Evolutionary conservation across 2,113 vertebrate genomes (phyloP), one percentile per base, ranked within the genome.

Genomic region (Tricholaema leucomelas): DNA sequence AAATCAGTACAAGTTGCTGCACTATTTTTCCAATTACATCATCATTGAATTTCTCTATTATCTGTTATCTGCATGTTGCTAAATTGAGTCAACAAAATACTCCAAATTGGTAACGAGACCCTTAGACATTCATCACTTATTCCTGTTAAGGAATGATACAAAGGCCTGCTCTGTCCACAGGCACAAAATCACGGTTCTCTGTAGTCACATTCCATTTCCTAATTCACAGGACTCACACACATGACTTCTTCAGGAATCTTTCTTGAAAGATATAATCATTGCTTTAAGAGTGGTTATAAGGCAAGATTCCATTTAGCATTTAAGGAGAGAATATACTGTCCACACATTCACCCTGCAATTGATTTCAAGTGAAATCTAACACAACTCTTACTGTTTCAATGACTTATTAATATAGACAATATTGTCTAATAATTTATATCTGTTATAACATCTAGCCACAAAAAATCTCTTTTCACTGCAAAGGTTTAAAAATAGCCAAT

Each of bases 251-350:
- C 69, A 88, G 66, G 61, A 92, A 83, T 88, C 91, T 59, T 79
- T 93, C 94, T 88, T 94, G 85, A 95, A 77, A 85, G 69, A 61
- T 8, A 38, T 21, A 85, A 90, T 80, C 67, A 93, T 58, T 87
- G 31, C 83, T 97, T 92, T 91, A 88, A 93, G 77, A 88, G 83
- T 73, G 78, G 24, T 96, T 23, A 89, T 90, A 94, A 86, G 90
- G 16, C 40, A 30, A 93, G 74, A 31, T 94, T 97, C 96, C 93
- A 91, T 94, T 90, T 82, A 44, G 23, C 33, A 85, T 85, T 94
- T 80, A 46, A 93, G 81, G 83, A 90, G 96, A 88, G 35, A 93
- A 83, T 69, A 73, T 81, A 85, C 58, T 91, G 60, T 92, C 83
- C 91, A 61, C 75, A 79, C 20, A 66, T 70, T 82, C 92, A 76